Conservation (phyloP, 2,113 vertebrate species). For the Todiramphus chloris region DNA sequence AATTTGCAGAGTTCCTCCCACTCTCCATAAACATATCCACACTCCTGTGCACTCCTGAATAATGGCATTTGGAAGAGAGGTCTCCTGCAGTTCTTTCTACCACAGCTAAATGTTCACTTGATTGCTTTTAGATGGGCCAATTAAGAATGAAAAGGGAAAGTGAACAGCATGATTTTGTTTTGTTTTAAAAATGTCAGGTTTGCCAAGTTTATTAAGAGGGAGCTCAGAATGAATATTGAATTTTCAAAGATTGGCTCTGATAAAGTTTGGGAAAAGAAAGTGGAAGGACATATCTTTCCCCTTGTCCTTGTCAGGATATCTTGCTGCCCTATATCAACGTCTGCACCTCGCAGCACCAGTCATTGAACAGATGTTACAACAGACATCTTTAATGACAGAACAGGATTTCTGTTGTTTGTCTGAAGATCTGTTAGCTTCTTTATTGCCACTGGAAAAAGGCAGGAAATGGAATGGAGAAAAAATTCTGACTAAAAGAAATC, state of each 20-base stretch:
- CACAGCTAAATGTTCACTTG: slow-evolving; percentile 61
- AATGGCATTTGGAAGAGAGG: slow-evolving; percentile 58
- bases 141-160: slow-evolving; percentile 68
- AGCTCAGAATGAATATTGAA: slow-evolving; percentile 28
- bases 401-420: neutral
- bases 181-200: slow-evolving; percentile 60
- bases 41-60: slow-evolving; percentile 38
- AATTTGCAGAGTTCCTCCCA: neutral
- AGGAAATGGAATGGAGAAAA: neutral
- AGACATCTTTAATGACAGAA: neutral
- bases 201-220: slow-evolving; percentile 54
- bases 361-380: neutral
- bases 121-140: slow-evolving; percentile 73
- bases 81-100: slow-evolving; percentile 63
- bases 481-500: neutral
- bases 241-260: slow-evolving; percentile 1
- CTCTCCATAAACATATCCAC: slow-evolving; percentile 15
- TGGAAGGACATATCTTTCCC: neutral
- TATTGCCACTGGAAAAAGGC: neutral
- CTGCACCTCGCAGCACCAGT: neutral
- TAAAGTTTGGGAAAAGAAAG: slow-evolving; percentile 16
- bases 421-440: neutral
- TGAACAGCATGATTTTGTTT: slow-evolving; percentile 66
- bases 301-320: neutral
- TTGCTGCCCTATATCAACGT: neutral